Evolutionary conservation across 2,888 invertebrate genomes (phyloP), one percentile per base, ranked within the genome.

Genomic region (Diogma glabrata): DNA sequence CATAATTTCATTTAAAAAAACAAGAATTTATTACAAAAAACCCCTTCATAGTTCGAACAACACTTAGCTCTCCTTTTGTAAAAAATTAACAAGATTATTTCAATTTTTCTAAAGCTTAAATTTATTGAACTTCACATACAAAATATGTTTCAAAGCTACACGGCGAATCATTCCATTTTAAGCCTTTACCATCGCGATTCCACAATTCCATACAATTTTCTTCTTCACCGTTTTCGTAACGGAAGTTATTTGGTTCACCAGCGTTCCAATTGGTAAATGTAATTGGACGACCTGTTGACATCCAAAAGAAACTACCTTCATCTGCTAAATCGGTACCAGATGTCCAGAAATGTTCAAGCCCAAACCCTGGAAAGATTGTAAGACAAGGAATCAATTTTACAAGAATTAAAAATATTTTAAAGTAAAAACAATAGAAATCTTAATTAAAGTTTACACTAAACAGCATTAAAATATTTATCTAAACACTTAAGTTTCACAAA

Each of bases 181-280:
- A 73, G 1, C 91, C 92, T 66, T 91, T 91, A 55, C 89, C 91
- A 63, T 92, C 91, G 56, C 91, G 76, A 71, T 92, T 70, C 91
- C 91, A 91, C 19, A 91, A 73, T 65, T 92, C 92, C 56, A 92
- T 66, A 60, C 92, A 92, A 69, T 92, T 90, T 66, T 92, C 92
- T 67, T 91, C 90, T 68, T 92, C 91, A 6, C 91, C 91, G 64
- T 91, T 91, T 68, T 92, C 92, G 52, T 70, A 70, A 57, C 88
- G 82, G 77, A 92, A 92, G 72, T 92, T 92, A 71, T 92, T 92
- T 1, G 92, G 92, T 64, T 92, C 92, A 0, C 91, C 91, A 1
- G 90, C 87, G 72, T 91, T 91, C 90, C 90, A 91, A 70, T 91
- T 91, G 58, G 89, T 89, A 70, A 88, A 92, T 23, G 90, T 88